Evolutionary conservation across 2,888 invertebrate species (phyloP), one percentile per base, ranked within the genome.

Genomic region (Charanyca ferruginea): DNA sequence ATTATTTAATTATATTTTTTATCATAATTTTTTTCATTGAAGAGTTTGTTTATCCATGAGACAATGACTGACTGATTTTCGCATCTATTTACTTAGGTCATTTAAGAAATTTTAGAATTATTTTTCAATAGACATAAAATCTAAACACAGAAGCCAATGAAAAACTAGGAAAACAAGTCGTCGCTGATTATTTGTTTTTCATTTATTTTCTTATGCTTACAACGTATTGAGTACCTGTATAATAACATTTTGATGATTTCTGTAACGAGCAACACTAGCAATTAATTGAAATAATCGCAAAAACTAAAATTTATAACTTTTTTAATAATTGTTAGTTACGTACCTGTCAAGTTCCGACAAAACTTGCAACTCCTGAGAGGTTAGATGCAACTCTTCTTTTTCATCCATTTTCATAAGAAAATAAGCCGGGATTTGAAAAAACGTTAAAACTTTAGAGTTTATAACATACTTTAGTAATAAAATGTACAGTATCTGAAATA

Each of bases 261-360:
- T n/a, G 7, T 45, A 44, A 28, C 7, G 3, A 52, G 18, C 11
- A 57, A 25, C 1, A 32, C n/a, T 16, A 9, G 35, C 28, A 59
- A 53, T n/a, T 13, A 8, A 53, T 18, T 41, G 2, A 25, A 11
- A 48, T 18, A 38, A 9, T 45, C 7, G 6, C 3, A 41, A 41
- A 23, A 49, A 28, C 20, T 16, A 5, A 47, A 22, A 58, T 18
- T 62, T 61, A 7, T 48, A 59, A 76, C 35, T 77, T 51, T 13
- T 42, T 66, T 9, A 13, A 55, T 3, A 52, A 67, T 53, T 57
- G 68, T 49, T 60, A 63, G 62, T 73, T 76, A 79, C 66, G 69
- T 95, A 98, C 98, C 98, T 98, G 96, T 98, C 98, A 91, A 98
- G 96, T 91, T 98, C 98, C 65, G 98, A 98, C 85, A 98, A 96